Evolutionary conservation across 2,797 vertebrate species (phyloP).

Genomic region (Anguilla pacifica): DNA sequence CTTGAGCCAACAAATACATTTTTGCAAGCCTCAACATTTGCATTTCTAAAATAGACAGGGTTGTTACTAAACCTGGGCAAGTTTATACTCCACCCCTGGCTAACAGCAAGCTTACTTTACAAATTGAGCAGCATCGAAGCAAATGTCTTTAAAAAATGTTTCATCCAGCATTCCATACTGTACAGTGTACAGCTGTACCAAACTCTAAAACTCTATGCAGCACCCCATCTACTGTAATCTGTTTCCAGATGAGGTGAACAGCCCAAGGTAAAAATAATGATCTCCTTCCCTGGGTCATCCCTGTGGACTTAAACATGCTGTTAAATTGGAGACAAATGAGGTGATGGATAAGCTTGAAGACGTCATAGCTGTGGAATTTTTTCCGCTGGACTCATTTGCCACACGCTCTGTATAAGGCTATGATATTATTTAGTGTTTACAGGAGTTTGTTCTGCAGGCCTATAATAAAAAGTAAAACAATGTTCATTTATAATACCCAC

Average conservation of each 20-base stretch:
- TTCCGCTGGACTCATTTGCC: conserved; percentile 20
- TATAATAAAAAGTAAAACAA: neutral
- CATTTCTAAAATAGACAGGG: neutral
- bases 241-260: neutral
- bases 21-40: neutral
- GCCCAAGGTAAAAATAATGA: neutral
- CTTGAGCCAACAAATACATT: neutral
- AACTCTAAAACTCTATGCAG: no score
- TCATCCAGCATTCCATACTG: neutral
- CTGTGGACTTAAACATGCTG: conserved; percentile 1
- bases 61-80: neutral
- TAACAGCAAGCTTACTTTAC: neutral
- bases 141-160: neutral
- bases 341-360: conserved; percentile 39
- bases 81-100: neutral
- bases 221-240: neutral
- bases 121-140: neutral
- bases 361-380: conserved; percentile 46
- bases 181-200: neutral
- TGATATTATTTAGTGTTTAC: conserved; percentile 30
- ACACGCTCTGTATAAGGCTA: conserved; percentile 46
- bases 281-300: conserved; percentile 1
- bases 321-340: conserved; percentile 42
- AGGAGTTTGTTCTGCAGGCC: conserved; percentile 33
- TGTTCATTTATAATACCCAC: conserved; percentile 29